Base-by-base conservation (phyloP, 2,888 invertebrate genomes). In the Pseudococcus jackbeardsleyi region DNA sequence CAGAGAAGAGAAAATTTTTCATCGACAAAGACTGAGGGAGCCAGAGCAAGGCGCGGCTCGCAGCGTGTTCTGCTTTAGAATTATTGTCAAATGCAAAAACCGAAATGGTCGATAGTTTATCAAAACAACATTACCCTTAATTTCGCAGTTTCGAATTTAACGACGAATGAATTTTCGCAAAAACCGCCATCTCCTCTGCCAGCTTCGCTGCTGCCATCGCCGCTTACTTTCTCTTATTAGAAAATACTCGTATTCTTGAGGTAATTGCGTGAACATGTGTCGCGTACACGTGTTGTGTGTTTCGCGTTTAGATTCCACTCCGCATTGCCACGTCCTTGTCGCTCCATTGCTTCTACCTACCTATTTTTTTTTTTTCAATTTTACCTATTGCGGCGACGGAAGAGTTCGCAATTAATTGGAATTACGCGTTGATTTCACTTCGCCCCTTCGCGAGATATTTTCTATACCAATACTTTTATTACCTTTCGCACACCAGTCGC, bases 41-140 rank as follows among this genome's bases (percentile, higher is more conserved):
- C 26, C 26, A 33, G 3, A 3, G 26, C 26, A 3, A 33, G 26
- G 1, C 3, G 26, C 26, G 26, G 26, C 26, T 33, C 3, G 26
- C 26, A 33, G 26, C 26, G 26, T 33, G 26, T 33, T 33, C 26
- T 33, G 68, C 22, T 19, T 68, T 68, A 68, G 15, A 50, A 17
- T 15, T 33, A 77, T 77, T 77, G 77, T 77, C 77, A 77, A 77
- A 77, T 77, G 77, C 77, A 77, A 77, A 72, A 77, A 77, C 39
- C 77, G 15, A 77, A 77, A 77, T 77, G 50, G 50, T 50, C 50
- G 50, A 50, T 50, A 77, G 77, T 77, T 72, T 77, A 77, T 77
- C 77, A 33, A 77, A 77, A 77, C 39, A 26, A 39, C 77, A 39
- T 77, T 33, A 39, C 11, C 17, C 26, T 77, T 33, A 77, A 22